Base-by-base conservation (phyloP, 2,797 vertebrate genomes). In the Chaetodon trifasciatus region DNA sequence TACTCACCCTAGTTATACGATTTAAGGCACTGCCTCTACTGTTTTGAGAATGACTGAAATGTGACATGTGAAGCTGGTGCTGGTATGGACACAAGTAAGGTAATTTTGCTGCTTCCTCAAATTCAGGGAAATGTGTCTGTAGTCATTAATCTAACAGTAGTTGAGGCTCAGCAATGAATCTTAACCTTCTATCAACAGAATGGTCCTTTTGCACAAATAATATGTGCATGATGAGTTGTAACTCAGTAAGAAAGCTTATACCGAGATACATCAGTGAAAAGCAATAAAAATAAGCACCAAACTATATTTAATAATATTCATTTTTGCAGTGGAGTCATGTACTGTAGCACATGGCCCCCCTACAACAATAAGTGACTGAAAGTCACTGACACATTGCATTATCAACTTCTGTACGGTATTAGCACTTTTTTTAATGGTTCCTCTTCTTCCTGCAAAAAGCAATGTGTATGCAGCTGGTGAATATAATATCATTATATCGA, bases 61-160 rank as follows among this genome's bases (percentile, higher is more conserved):
- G 37, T 63, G 61, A 70, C 39, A 46, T 49, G 9, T 74, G 19
- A 76, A 63, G 55, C 65, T 61, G 13, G 37, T 21, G 11, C 40
- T 37, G 42, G 55, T 44, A 1, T 37, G 42, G 53, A 70, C 28
- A 70, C 39, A 81, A 64, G 62, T 73, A 28, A 68, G 80, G 76
- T 75, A 19, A 66, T 40, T 44, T 39, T 68, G 49, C 61, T 44
- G 28, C 77, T 79, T 83, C 58, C 37, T 61, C 24, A 19, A 73
- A 58, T 67, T 77, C 67, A 68, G 63, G 24, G 12, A 69, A 63
- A 46, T 60, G 32, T 42, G 35, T 58, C 47, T 15, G 57, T 37
- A 19, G 2, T 67, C 19, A 61, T 78, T 39, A 68, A 64, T 74
- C 61, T 55, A 66, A 35, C 37, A 68, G 35, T 12, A 42, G 24